phyloP scores from a whole-genome alignment of 1,140 invertebrate genomes.

The Drosophila teissieri region DNA sequence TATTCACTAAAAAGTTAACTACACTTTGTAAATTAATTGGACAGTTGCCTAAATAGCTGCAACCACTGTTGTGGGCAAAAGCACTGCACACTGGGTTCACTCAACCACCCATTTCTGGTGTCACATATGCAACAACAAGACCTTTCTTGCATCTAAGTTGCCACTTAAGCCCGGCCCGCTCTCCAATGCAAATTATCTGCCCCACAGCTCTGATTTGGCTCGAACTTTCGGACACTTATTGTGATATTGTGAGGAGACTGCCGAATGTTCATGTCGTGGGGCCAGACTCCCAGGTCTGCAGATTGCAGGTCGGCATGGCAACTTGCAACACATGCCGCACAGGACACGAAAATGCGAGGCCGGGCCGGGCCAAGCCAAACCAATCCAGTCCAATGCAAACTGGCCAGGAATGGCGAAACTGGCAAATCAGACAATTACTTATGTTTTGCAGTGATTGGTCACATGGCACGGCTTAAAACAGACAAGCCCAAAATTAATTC shows the following conservation, averaged over 20 bases:
- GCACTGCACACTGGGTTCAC: neutral
- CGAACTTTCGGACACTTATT: conserved; percentile 70
- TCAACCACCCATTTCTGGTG: conserved; percentile 1
- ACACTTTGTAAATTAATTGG: too few species aligned
- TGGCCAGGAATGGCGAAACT: conserved; percentile 26
- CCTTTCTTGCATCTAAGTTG: conserved; percentile 42
- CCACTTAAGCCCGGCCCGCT: conserved; percentile 68
- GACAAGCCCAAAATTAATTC: conserved; percentile 29
- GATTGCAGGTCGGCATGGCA: conserved; percentile 51
- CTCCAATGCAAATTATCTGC: conserved; percentile 76
- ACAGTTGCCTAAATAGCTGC: neutral
- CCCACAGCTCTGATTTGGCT: conserved; percentile 70
- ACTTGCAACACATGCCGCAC: conserved; percentile 52
- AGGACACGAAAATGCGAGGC: conserved; percentile 43
- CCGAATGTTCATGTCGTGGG: conserved; percentile 6
- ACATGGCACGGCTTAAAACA: conserved; percentile 17
- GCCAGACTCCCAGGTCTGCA: conserved; percentile 49
- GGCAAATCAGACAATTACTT: conserved; percentile 41
- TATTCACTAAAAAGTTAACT: too few species aligned
- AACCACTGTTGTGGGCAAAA: neutral
- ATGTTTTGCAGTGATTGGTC: conserved; percentile 27
- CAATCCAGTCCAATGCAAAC: conserved; percentile 11
- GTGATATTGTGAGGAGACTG: conserved; percentile 48
- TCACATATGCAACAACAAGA: conserved; percentile 24
- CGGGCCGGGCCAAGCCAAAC: conserved; percentile 2